These are phyloP conservation scores for Campoletis raptor DNA, from an alignment of 2,888 invertebrate genomes.

Conservation along the genomic window DNA sequence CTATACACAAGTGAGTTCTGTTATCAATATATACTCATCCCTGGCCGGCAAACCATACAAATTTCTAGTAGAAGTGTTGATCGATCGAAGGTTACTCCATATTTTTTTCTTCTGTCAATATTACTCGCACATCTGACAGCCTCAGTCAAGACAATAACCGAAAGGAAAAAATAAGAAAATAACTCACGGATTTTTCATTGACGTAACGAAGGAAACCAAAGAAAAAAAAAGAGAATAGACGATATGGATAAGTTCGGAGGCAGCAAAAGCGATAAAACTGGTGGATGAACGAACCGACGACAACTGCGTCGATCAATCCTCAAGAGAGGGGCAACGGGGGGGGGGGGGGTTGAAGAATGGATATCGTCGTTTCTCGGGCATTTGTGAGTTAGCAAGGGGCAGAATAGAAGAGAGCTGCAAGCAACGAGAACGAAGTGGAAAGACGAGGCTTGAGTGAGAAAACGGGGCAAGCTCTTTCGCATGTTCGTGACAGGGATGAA, in stretches of 20 bases:
- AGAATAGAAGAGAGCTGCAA: conserved; percentile 17
- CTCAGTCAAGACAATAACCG: background rate
- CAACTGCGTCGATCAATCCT: conserved; percentile 62
- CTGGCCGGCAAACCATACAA: background rate
- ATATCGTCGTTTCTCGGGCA: conserved; percentile 32
- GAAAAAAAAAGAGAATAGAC: conserved; percentile 38
- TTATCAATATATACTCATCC: background rate
- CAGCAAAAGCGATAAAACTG: conserved; percentile 45
- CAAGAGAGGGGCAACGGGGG: conserved; percentile 18
- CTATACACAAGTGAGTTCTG: background rate
- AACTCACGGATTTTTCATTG: conserved; percentile 26
- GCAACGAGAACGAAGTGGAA: conserved; percentile 20
- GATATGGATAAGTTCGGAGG: conserved; percentile 44
- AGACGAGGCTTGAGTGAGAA: conserved; percentile 30
- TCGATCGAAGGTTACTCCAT: background rate
- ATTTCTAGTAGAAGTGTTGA: background rate
- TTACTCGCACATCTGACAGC: background rate
- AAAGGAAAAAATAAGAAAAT: conserved; percentile 31
- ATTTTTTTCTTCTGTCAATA: background rate
- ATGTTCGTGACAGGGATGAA: conserved; percentile 55
- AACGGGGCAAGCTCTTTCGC: conserved; percentile 44
- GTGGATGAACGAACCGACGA: conserved; percentile 43
- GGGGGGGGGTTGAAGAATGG: conserved; percentile 28
- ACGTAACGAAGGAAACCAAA: conserved; percentile 40
- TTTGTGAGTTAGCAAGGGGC: conserved; percentile 46